Evolutionary conservation across 2,888 invertebrate genomes (phyloP).

Genomic region (Patella ulyssiponensis): DNA sequence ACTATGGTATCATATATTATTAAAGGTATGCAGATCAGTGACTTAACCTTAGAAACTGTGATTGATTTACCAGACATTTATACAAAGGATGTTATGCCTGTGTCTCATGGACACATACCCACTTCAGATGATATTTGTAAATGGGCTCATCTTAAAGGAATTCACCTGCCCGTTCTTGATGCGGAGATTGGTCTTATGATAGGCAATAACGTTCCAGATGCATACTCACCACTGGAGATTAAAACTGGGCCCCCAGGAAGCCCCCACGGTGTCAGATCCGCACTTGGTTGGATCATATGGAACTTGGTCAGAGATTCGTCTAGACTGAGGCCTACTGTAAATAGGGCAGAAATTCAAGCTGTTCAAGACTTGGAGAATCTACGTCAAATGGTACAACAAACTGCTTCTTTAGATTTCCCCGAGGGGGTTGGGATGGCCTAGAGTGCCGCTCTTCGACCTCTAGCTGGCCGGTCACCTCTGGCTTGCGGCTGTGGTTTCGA

Average conservation of each 20-base stretch:
- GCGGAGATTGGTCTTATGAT: slow-evolving; percentile 23
- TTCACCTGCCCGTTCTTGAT: slow-evolving; percentile 14
- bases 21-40: slow-evolving; percentile 11
- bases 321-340: neutral
- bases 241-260: slow-evolving; percentile 24
- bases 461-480: too few species aligned
- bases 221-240: slow-evolving; percentile 24
- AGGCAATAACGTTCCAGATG: slow-evolving; percentile 22
- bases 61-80: slow-evolving; percentile 16
- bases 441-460: too few species aligned
- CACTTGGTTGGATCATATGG: slow-evolving; percentile 30
- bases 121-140: slow-evolving; percentile 17
- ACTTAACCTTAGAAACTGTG: neutral
- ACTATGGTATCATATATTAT: slow-evolving; percentile 4
- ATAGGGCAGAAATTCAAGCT: neutral
- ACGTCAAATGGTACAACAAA: slow-evolving; percentile 10
- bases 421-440: too few species aligned
- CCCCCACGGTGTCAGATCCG: slow-evolving; percentile 21
- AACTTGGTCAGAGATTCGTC: slow-evolving; percentile 8
- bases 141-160: slow-evolving; percentile 19
- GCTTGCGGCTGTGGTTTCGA: too few species aligned
- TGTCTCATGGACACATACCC: slow-evolving; percentile 21
- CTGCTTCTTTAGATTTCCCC: slow-evolving; percentile 20
- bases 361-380: slow-evolving; percentile 14
- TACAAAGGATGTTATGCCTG: slow-evolving; percentile 20